These are phyloP conservation scores for Acipenser transmontanus DNA, from an alignment of 2,797 vertebrate genomes.

Conservation along the genomic window DNA sequence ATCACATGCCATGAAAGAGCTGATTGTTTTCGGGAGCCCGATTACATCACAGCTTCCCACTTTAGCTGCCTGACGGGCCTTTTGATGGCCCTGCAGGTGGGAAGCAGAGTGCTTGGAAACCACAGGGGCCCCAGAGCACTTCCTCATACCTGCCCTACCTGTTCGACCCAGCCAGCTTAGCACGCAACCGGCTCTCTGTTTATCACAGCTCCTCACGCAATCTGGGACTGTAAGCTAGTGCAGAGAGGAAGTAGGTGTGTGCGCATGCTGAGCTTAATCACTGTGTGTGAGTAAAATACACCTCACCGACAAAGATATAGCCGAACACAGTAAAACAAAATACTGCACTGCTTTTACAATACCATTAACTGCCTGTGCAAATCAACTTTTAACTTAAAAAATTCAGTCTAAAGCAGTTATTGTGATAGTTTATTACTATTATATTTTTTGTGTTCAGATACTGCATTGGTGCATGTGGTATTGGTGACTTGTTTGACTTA, in stretches of 20 bases:
- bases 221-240: conserved; percentile 16
- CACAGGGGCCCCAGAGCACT: conserved; percentile 31
- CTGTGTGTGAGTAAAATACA: too few species aligned
- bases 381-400: too few species aligned
- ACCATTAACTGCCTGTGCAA: too few species aligned
- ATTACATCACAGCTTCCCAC: conserved; percentile 48
- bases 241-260: too few species aligned
- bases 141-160: conserved; percentile 42
- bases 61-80: conserved; percentile 40
- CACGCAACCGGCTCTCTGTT: conserved; percentile 18
- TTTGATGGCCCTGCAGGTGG: conserved; percentile 59
- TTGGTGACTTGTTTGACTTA: too few species aligned
- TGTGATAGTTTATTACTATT: too few species aligned
- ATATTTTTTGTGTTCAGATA: too few species aligned
- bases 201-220: conserved; percentile 20
- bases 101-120: conserved; percentile 40
- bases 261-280: conserved; percentile 1
- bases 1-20: conserved; percentile 50
- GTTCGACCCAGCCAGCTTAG: conserved; percentile 1
- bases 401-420: too few species aligned
- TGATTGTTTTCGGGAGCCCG: conserved; percentile 47
- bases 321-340: too few species aligned
- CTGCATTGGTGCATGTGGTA: too few species aligned
- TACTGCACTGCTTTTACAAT: too few species aligned
- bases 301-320: too few species aligned